Evolutionary conservation across 2,113 vertebrate species (phyloP), one percentile per base, ranked within the genome.

Genomic region (Pterocles burchelli): DNA sequence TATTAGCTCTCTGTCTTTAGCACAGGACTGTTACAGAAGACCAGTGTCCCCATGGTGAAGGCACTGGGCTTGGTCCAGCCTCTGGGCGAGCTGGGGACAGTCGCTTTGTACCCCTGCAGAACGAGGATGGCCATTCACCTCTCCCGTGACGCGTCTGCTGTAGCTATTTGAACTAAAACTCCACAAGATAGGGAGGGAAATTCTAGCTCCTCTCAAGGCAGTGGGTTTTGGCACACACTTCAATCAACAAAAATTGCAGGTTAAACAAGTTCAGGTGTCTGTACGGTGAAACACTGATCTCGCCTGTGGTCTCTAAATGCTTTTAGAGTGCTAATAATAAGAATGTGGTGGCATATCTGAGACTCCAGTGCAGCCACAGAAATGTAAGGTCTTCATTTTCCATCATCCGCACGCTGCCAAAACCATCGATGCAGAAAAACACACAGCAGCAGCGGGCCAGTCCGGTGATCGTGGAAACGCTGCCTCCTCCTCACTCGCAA

Each of bases 221-320:
- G 68, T 57, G 82, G 77, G 79, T 86, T 85, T 86, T 95, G 92
- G 92, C 93, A 83, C 67, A 17, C 13, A 33, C 38, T 74, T 78
- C 73, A 89, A 17, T 17, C 66, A 59, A 85, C 8, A 31, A 79
- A 75, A 90, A 79, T 5, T 17, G 62, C 63, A 16, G 5, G 85
- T 93, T 79, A 90, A 80, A 77, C 24, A 25, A 86, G 79, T 91
- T 93, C 92, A 88, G 95, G 90, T 91, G 88, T 77, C 85, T 70
- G 6, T 61, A 41, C 2, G 85, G 85, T 26, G 76, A 96, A 93
- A 88, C 48, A 46, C 82, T 45, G 63, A 45, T 67, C 88, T 71
- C 62, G 78, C 59, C 82, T 88, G 90, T 45, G 88, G 88, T 86
- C 68, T 86, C 79, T 48, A 74, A 38, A 28, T 10, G 57, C 82